Evolutionary conservation across 1,140 invertebrate species (phyloP), one percentile per base, ranked within the genome.

Genomic region (Radopholus similis): DNA sequence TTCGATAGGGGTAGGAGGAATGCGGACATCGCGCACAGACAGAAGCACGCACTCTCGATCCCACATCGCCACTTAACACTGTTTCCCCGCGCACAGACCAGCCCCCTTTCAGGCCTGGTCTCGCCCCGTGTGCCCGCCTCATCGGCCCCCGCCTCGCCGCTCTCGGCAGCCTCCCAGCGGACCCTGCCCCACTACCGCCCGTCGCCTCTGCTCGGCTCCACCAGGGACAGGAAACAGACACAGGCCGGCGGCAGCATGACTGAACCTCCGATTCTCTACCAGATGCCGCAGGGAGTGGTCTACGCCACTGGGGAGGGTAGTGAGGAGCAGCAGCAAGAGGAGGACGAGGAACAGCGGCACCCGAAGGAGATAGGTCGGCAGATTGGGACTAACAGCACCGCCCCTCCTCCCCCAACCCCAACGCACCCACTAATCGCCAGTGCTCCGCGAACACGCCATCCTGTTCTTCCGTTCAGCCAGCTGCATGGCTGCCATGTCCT

Each of bases 261-360:
- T 4, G 23, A 28, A 30, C 26, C 30, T 40, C 53, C 38, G 23
- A 70, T 70, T 21, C 42, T 70, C 21, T 70, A 66, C 42, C 68
- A 70, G 42, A 70, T 70, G 68, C 68, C 68, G 30, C 68, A 70
- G 30, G 68, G 64, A 23, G 62, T 70, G 15, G 66, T 68, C 9
- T 68, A 68, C 47, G 60, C 66, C 47, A 51, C 37, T 30, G 37
- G 28, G 37, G 64, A 66, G 32, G 38, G 49, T 26, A 23, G 26
- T 4, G 6, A 21, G n/a, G 30, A 34, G 28, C 18, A 60, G 26
- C n/a, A 38, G 28, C 9, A 35, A 6, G 38, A 49, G 49, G 58
- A 62, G n/a, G 40, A 62, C 26, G 23, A 28, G 21, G 0, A 62
- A 47, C 49, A 49, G 32, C 28, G n/a, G n/a, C n/a, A 40, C 35